Evolutionary conservation across 2,113 vertebrate species (phyloP).

Genomic region (Psephotus haematonotus): DNA sequence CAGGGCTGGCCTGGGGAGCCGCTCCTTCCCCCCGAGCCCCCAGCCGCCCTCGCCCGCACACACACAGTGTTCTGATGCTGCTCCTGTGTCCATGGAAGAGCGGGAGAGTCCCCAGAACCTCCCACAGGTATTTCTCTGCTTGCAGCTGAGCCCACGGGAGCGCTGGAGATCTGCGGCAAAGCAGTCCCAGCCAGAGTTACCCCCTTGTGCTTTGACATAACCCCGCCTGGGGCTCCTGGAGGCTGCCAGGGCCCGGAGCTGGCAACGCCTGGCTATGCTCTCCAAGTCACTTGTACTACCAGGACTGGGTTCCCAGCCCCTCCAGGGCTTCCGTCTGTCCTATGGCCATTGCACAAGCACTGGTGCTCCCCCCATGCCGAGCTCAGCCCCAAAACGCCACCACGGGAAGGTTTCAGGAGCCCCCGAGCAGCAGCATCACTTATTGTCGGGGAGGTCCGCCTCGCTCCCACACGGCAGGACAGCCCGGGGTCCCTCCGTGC

Average conservation of each 20-base stretch:
- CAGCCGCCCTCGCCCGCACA: background rate
- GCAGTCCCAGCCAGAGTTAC: background rate
- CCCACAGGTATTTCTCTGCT: background rate
- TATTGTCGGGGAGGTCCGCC: background rate
- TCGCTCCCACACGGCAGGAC: background rate
- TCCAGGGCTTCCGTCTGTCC: background rate
- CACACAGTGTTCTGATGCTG: background rate
- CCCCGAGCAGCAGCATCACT: background rate
- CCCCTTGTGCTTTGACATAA: background rate
- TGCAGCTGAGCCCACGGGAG: background rate
- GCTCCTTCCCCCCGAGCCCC: background rate
- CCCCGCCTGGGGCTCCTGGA: background rate
- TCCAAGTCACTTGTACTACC: fast-evolving
- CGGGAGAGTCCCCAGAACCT: background rate
- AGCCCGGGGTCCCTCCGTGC: fast-evolving
- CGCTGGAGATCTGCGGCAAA: background rate
- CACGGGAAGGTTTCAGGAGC: background rate
- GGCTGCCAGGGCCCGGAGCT: background rate
- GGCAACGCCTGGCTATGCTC: background rate
- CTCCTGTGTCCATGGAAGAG: background rate
- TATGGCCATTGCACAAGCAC: background rate
- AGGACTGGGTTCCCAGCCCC: background rate
- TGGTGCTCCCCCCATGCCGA: background rate
- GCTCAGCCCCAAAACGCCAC: fast-evolving
- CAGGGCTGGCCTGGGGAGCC: background rate